Conservation (phyloP, 2,113 vertebrate species). For the Telmatochromis sp. region DNA sequence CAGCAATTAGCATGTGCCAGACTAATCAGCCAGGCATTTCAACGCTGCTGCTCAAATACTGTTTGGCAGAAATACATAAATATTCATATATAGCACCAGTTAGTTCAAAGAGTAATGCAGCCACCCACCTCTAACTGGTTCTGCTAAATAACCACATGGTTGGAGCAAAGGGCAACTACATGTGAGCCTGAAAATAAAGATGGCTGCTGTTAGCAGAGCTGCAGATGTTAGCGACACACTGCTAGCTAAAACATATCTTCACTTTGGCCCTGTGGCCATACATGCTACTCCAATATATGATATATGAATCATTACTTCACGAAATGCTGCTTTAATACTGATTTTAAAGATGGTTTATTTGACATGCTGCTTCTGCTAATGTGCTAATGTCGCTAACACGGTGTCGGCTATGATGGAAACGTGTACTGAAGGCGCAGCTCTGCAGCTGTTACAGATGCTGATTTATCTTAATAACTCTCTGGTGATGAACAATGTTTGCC, state of each 20-base stretch:
- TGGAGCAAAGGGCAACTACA: neutral
- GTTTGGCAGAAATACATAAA: neutral
- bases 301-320: neutral
- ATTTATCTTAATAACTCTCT: neutral
- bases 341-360: neutral
- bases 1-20: neutral
- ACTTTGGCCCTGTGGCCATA: neutral
- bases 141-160: neutral
- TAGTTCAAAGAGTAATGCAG: neutral
- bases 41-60: neutral
- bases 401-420: fast-evolving
- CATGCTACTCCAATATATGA: neutral
- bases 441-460: neutral
- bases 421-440: neutral
- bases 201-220: neutral
- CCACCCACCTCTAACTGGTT: neutral
- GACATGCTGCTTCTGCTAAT: neutral
- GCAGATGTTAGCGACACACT: neutral
- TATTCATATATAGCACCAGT: neutral
- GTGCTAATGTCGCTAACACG: fast-evolving
- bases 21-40: neutral
- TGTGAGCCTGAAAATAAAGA: neutral
- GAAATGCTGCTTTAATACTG: neutral
- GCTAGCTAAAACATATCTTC: neutral
- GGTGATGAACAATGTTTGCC: neutral